A percentile compares a stretch with the other conserved stretches of the same genome.
Evolutionary conservation across 2,888 invertebrate species (phyloP).

Genomic region (Magallana nippona): DNA sequence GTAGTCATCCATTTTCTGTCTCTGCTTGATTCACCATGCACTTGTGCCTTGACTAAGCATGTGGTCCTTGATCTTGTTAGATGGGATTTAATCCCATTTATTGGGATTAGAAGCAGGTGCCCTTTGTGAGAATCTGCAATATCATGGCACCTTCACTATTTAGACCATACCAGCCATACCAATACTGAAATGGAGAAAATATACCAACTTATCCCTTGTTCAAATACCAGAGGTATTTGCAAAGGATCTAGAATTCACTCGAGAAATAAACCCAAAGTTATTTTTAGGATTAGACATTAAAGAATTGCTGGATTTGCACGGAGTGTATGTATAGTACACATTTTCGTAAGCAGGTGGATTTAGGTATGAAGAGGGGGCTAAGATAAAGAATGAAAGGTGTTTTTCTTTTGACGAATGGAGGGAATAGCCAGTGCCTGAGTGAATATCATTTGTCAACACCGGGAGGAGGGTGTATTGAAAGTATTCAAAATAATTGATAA

Average conservation of each 20-base stretch:
- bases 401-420: too few relatives aligned
- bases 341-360: too few relatives aligned
- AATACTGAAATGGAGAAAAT: conserved; percentile 12
- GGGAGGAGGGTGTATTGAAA: too few relatives aligned
- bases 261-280: neutral
- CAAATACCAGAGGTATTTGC: conserved; percentile 5
- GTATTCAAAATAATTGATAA: too few relatives aligned
- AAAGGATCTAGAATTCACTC: neutral
- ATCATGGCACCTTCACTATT: neutral
- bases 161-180: neutral
- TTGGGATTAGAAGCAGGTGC: conserved; percentile 25
- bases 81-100: neutral
- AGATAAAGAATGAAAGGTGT: too few relatives aligned
- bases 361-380: too few relatives aligned
- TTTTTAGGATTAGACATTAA: neutral
- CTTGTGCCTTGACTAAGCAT: too few relatives aligned
- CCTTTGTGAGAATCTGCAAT: conserved; percentile 13
- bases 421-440: too few relatives aligned
- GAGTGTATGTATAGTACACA: neutral
- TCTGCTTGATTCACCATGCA: too few relatives aligned
- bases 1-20: too few relatives aligned
- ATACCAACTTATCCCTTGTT: neutral
- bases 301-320: neutral
- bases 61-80: too few relatives aligned
- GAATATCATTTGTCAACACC: too few relatives aligned